phyloP scores from a whole-genome alignment of 2,888 invertebrate genomes.

The Thalpophila matura region DNA sequence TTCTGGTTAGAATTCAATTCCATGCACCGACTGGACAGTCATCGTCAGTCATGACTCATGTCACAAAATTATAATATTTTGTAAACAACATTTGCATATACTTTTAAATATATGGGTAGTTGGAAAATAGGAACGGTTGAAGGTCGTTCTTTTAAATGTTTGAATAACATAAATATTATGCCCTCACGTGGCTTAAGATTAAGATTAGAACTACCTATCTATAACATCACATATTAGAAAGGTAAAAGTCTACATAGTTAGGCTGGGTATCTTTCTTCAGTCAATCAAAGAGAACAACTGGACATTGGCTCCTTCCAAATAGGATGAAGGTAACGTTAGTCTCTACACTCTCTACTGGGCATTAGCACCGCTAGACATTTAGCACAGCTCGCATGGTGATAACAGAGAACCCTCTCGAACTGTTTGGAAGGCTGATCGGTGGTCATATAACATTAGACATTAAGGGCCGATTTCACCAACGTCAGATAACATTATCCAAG shows the following conservation, averaged over 20 bases:
- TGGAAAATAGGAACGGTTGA: slow-evolving; percentile 17
- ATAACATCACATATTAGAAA: slow-evolving; percentile 9
- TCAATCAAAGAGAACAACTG: too few relatives aligned
- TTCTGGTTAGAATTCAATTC: neutral
- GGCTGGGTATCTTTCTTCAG: too few relatives aligned
- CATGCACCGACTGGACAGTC: neutral
- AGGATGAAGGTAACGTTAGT: too few relatives aligned
- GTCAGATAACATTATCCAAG: too few relatives aligned
- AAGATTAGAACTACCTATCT: neutral
- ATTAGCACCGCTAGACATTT: neutral
- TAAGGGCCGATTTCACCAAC: neutral
- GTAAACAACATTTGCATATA: slow-evolving; percentile 8
- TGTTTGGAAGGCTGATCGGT: neutral
- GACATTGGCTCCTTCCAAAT: neutral
- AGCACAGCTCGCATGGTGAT: neutral
- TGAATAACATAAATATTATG: slow-evolving; percentile 40
- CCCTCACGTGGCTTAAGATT: slow-evolving; percentile 43
- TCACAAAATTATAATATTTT: slow-evolving; percentile 1
- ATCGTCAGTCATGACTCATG: neutral
- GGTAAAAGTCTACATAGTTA: neutral
- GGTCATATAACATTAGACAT: neutral
- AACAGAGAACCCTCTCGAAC: neutral
- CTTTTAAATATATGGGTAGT: neutral
- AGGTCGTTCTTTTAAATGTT: slow-evolving; percentile 33
- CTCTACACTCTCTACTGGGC: too few relatives aligned